Base-by-base conservation (phyloP, 2,113 vertebrate genomes). In the Dolichallabes microphthalmus region DNA sequence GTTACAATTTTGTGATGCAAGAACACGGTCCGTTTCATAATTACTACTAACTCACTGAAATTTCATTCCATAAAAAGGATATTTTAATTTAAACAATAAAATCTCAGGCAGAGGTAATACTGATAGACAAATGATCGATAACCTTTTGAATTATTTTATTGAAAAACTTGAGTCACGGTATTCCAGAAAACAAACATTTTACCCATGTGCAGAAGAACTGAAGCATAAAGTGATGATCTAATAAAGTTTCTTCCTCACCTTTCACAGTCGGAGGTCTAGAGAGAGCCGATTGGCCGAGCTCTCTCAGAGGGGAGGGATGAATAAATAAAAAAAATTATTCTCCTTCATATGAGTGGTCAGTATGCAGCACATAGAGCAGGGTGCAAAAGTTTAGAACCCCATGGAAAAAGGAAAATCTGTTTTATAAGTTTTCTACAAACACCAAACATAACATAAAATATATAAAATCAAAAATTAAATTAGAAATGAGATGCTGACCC, bases 141-240 rank as follows among this genome's bases (percentile, higher is more conserved):
- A 55, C 74, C 25, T 75, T 75, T 4, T 2, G 27, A 15, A 55
- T 32, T 1, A 32, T 35, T 79, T 79, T 79, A 57, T 77, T 77
- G 55, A 6, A n/a, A n/a, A 17, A 30, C 68, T 53, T 53, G 50
- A 35, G 17, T 82, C 50, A 30, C 80, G 15, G 80, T 82, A 30
- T 79, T 60, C 35, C 76, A 79, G 76, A 57, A 68, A 66, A 27
- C 45, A 68, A 39, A 13, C 5, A 52, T 82, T 66, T 68, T 68
- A 30, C 45, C 9, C 20, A 3, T 64, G 35, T 53, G 15, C 45
- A n/a, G 45, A n/a, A 45, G 11, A 81, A 81, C 4, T 15, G 1
- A 45, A 66, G 8, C 80, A 0, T 17, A 32, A 53, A 68, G 63
- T 12, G 17, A 30, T 12, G 53, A 79, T 60, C 1, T 27, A 30